These are phyloP conservation scores for Acanthosepion lycidas DNA, from an alignment of 2,888 invertebrate genomes.

Conservation along the genomic window DNA sequence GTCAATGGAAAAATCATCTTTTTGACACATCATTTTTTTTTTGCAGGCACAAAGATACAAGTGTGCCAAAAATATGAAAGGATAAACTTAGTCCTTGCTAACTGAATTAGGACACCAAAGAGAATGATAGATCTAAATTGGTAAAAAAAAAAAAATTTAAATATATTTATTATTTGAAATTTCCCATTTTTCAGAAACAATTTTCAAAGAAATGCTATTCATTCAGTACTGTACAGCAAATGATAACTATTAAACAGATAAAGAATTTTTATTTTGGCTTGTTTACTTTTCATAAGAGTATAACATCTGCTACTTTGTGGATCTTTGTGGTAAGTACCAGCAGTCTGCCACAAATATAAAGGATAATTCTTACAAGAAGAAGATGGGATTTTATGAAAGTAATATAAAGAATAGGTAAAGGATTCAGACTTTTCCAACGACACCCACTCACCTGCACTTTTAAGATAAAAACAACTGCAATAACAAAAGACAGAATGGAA, in stretches of 20 bases:
- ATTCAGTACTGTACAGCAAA: not conserved
- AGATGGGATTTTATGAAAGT: not conserved
- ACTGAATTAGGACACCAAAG: too few relatives aligned
- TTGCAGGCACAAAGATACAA: too few relatives aligned
- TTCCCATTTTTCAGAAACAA: not conserved
- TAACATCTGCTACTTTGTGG: not conserved
- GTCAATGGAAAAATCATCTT: too few relatives aligned
- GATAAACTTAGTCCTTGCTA: too few relatives aligned
- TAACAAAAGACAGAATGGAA: not conserved
- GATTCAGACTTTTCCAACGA: not conserved
- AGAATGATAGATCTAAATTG: too few relatives aligned
- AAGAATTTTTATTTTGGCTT: not conserved
- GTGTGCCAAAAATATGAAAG: too few relatives aligned
- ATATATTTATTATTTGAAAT: not conserved
- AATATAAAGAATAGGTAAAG: not conserved
- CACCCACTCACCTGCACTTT: not conserved
- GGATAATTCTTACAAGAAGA: not conserved
- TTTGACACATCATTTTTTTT: too few relatives aligned
- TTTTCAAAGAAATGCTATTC: not conserved
- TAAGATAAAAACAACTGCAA: not conserved
- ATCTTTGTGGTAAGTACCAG: not conserved
- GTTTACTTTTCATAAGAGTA: not conserved
- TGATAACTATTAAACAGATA: not conserved
- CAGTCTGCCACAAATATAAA: not conserved
- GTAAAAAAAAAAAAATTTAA: not conserved